Evolutionary conservation across 2,888 invertebrate species (phyloP), one percentile per base, ranked within the genome.

Genomic region (Agrilus cyanescens): DNA sequence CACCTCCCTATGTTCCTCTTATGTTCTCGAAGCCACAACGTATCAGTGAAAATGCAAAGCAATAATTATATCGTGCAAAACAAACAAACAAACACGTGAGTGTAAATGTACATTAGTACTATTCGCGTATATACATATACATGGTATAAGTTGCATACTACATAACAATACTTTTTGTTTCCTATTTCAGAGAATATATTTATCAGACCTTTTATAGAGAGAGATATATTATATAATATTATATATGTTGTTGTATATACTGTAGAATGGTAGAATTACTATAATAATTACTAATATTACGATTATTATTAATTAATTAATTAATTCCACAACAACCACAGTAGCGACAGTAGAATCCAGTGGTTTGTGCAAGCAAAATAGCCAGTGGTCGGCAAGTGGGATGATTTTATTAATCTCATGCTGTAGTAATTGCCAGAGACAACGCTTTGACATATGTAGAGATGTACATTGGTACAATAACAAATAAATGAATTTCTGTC

Each of bases 181-280:
- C 69, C 63, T 71, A 72, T 69, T 71, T 64, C 67, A 73, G 71
- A 74, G 73, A 73, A 67, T 70, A 75, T 75, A 74, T 74, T 74
- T 74, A 68, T 73, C 71, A 66, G 66, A 66, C 66, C 65, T 66
- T 66, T 66, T 65, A 65, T 66, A 66, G 65, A 67, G 63, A 65
- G 62, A 66, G 63, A 62, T 72, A 68, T 73, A 72, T 70, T 69
- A 55, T 60, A 63, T 69, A n/a, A n/a, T n/a, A 58, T 59, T 46
- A 53, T 55, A 57, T 47, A 61, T 58, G 59, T 59, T 59, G 56
- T 58, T 58, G 58, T 59, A 61, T 47, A 61, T 60, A 62, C 55
- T 53, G 51, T 60, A 61, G 59, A 53, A 53, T 51, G 53, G 53
- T 60, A 59, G 46, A 41, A 30, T 37, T 47, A 47, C 43, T 41